phyloP scores from a whole-genome alignment of 2,888 invertebrate species.

The Drosophila imparisetae region DNA sequence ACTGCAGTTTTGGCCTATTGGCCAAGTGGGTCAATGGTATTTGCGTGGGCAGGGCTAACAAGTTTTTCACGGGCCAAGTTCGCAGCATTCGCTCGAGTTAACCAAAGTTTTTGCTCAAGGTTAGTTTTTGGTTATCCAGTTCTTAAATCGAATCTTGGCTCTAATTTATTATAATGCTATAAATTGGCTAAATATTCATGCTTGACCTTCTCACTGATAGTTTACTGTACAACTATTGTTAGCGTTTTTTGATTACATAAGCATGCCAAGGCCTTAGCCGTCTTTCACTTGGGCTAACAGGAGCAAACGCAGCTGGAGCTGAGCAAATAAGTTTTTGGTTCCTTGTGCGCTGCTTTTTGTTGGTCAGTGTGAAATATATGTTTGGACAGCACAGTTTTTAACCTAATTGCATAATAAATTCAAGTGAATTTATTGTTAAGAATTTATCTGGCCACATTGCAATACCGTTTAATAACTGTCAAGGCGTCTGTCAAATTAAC shows the following conservation, averaged over 20 bases:
- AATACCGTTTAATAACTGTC: constrained; percentile 56
- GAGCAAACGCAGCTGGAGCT: constrained; percentile 41
- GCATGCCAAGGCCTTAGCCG: constrained; percentile 36
- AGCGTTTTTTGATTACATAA: constrained; percentile 29
- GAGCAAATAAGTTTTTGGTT: constrained; percentile 37
- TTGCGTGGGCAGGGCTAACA: constrained; percentile 20
- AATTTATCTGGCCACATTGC: constrained; percentile 44
- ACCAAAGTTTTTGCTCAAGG: constrained; percentile 1
- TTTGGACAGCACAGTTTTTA: constrained; percentile 46
- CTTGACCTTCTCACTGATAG: not conserved
- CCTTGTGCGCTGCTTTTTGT: constrained; percentile 45
- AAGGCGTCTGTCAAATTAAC: constrained; percentile 58
- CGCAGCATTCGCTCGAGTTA: not conserved
- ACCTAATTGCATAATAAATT: constrained; percentile 77
- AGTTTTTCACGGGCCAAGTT: constrained; percentile 23
- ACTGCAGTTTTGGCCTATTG: constrained; percentile 9
- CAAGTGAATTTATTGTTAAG: constrained; percentile 57
- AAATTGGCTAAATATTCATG: not conserved
- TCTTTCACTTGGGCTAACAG: constrained; percentile 52
- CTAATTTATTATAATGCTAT: not conserved
- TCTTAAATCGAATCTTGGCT: not conserved
- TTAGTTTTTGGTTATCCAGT: not conserved
- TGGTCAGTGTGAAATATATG: constrained; percentile 57
- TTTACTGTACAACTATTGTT: constrained; percentile 15
- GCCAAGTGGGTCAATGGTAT: constrained; percentile 20